A percentile compares a stretch with the other conserved stretches of the same genome.
phyloP scores from a whole-genome alignment of 1,140 invertebrate genomes.

The Lerema accius region DNA sequence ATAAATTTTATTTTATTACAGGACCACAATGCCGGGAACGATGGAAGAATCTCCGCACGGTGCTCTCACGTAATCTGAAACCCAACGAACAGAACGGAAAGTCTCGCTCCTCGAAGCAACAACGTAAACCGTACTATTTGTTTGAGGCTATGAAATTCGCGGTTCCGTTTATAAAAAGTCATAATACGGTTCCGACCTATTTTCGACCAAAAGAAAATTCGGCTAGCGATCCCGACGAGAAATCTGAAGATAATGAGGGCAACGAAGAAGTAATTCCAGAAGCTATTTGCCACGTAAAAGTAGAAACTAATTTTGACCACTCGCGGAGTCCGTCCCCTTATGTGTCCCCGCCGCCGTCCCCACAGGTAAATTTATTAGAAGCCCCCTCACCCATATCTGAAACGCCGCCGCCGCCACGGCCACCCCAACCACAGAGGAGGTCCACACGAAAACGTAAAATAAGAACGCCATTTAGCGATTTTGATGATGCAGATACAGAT shows the following conservation, averaged over 20 bases:
- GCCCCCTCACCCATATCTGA: not conserved
- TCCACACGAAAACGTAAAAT: not conserved
- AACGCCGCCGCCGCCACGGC: not conserved
- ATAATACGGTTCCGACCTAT: not conserved
- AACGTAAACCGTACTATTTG: conserved; percentile 13
- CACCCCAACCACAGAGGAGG: too few species aligned
- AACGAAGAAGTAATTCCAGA: not conserved
- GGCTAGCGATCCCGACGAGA: not conserved
- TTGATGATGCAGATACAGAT: not conserved
- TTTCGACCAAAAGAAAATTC: not conserved
- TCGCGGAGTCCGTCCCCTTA: not conserved
- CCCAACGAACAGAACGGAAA: conserved; percentile 9
- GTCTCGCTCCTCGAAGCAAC: not conserved
- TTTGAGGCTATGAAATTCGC: conserved; percentile 15
- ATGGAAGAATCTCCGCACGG: conserved; percentile 44
- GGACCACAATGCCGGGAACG: conserved; percentile 35
- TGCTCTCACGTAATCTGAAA: conserved; percentile 39
- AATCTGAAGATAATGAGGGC: not conserved
- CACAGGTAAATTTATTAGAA: not conserved
- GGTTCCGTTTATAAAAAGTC: conserved; percentile 7
- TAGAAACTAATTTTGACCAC: not conserved
- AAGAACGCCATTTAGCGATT: not conserved
- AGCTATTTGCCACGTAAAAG: conserved; percentile 1
- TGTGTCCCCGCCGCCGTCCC: not conserved
- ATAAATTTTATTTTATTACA: conserved; percentile 32